Evolutionary conservation across 2,113 vertebrate genomes (phyloP).

Genomic region (Leptobrachium ailaonicum): DNA sequence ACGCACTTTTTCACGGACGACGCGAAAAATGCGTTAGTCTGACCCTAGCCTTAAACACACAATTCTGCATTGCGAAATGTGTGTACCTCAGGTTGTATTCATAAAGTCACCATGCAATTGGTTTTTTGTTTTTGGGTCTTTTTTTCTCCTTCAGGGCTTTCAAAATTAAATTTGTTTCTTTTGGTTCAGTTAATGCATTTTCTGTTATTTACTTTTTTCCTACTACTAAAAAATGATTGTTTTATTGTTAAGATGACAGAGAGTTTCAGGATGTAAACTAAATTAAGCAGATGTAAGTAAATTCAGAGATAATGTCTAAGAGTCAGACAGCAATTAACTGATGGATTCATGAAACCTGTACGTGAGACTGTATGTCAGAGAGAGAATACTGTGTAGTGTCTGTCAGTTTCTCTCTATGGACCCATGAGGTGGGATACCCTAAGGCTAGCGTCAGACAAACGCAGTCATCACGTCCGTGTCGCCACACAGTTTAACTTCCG

Average conservation of each 20-base stretch:
- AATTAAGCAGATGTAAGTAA: slow-evolving; percentile 38
- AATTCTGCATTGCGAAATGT: no score
- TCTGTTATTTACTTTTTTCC: slow-evolving; percentile 13
- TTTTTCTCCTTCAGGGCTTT: not conserved
- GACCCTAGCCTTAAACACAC: no score
- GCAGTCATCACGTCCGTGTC: no score
- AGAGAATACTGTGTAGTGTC: not conserved
- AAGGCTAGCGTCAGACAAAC: no score
- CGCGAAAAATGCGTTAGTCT: no score
- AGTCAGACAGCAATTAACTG: slow-evolving; percentile 2
- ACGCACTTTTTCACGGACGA: no score
- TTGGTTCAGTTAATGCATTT: not conserved
- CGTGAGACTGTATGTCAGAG: not conserved
- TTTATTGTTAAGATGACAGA: slow-evolving; percentile 25
- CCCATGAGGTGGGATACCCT: not conserved
- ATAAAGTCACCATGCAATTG: no score
- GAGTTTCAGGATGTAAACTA: slow-evolving; percentile 8
- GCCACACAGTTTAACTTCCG: no score
- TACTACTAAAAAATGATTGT: slow-evolving; percentile 15
- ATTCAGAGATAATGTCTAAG: slow-evolving; percentile 18
- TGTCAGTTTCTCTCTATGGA: not conserved
- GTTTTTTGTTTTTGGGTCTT: no score
- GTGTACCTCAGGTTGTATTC: no score
- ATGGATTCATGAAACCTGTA: slow-evolving; percentile 6
- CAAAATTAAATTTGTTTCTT: not conserved